Conservation (phyloP, 2,797 vertebrate genomes). For the Phataginus tetradactyla region DNA sequence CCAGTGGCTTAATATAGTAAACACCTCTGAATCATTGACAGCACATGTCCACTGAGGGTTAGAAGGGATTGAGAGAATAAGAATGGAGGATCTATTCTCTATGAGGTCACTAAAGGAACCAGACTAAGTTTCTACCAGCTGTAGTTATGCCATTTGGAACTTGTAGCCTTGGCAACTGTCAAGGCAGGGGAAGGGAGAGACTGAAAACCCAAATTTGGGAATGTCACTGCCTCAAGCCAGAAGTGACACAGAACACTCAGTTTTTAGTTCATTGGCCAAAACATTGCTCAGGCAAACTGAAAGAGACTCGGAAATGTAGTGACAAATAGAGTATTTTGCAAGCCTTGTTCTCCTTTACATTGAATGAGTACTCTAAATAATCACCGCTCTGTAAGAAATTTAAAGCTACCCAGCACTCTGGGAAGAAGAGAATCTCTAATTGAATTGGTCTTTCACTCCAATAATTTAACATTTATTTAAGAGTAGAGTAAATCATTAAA, state of each 20-base stretch:
- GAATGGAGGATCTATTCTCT: not conserved
- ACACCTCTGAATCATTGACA: not conserved
- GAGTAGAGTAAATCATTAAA: not conserved
- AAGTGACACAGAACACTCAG: not conserved
- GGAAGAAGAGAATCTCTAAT: not conserved
- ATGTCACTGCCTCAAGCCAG: not conserved
- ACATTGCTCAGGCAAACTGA: not conserved
- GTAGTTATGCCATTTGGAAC: not conserved
- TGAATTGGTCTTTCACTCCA: not conserved
- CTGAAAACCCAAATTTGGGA: not conserved
- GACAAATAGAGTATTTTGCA: not conserved
- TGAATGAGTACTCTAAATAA: not conserved
- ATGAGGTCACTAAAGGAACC: not conserved
- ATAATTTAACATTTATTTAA: not conserved
- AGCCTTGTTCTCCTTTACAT: not conserved
- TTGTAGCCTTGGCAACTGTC: not conserved
- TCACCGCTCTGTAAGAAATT: not conserved
- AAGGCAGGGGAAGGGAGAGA: not conserved
- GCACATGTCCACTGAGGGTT: not conserved
- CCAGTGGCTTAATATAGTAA: not conserved
- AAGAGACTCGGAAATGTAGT: not conserved
- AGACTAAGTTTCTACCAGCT: not conserved
- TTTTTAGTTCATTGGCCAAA: not conserved
- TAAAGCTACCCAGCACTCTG: not conserved
- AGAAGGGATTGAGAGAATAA: not conserved